Evolutionary conservation across 1,140 invertebrate species (phyloP).

Genomic region (Plectrocnemia conspersa): DNA sequence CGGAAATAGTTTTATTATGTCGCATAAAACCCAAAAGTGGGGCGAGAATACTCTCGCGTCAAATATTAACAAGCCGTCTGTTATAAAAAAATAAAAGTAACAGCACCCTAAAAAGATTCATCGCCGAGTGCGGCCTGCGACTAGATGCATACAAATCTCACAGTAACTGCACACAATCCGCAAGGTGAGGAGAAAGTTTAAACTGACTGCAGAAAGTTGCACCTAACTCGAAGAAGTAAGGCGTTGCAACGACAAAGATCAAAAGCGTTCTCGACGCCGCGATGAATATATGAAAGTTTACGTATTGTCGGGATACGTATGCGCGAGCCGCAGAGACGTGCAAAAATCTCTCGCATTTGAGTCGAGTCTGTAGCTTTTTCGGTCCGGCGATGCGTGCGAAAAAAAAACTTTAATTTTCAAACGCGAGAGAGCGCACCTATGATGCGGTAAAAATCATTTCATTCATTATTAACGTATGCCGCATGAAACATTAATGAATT

Average conservation of each 20-base stretch:
- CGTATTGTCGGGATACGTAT: background rate
- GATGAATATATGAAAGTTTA: constrained; percentile 6
- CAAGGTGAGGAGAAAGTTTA: constrained; percentile 23
- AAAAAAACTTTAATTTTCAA: no score
- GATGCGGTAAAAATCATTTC: constrained; percentile 4
- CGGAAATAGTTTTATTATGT: no score
- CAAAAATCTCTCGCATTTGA: background rate
- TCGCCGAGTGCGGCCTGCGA: background rate
- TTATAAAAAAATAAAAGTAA: no score
- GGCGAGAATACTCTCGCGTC: no score
- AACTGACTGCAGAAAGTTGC: constrained; percentile 21
- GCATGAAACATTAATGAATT: constrained; percentile 21
- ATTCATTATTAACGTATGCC: constrained; percentile 11
- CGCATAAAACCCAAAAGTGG: no score
- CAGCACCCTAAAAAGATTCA: constrained; percentile 9
- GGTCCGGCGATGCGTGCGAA: background rate
- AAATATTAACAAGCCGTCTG: no score
- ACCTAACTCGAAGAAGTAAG: constrained; percentile 12
- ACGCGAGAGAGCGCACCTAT: background rate
- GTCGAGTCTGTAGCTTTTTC: constrained; percentile 3
- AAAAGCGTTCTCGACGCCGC: constrained; percentile 10
- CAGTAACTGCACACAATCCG: constrained; percentile 13
- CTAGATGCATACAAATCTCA: constrained; percentile 15
- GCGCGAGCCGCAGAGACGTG: background rate
- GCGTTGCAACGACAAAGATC: constrained; percentile 7